Evolutionary conservation across 2,888 invertebrate genomes (phyloP).

Genomic region (Parnassius smintheus): DNA sequence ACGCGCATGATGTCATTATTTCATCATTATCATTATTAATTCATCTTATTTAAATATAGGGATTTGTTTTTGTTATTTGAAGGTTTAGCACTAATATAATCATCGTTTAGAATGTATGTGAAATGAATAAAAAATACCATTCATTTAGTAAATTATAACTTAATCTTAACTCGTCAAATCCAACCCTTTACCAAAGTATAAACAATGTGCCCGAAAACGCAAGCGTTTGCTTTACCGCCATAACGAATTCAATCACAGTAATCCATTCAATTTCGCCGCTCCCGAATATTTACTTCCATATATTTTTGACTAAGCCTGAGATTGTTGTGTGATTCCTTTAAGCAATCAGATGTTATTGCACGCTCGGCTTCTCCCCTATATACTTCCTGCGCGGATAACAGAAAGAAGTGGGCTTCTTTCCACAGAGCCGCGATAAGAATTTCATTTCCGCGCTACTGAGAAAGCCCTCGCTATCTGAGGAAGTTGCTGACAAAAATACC

Average conservation of each 20-base stretch:
- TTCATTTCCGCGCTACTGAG: constrained; percentile 77
- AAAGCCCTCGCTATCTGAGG: constrained; percentile 73
- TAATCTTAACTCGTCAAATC: too few species aligned
- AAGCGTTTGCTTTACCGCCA: background rate
- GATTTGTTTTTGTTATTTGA: too few species aligned
- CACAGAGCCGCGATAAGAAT: constrained; percentile 78
- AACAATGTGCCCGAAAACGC: background rate
- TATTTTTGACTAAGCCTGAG: constrained; percentile 52
- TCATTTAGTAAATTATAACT: too few species aligned
- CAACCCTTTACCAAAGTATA: background rate
- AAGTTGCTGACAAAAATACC: constrained; percentile 77
- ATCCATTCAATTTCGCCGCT: constrained; percentile 29
- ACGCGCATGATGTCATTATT: too few species aligned
- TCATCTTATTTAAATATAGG: too few species aligned
- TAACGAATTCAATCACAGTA: constrained; percentile 10
- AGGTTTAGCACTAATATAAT: too few species aligned
- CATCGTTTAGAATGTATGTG: too few species aligned
- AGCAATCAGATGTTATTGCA: constrained; percentile 73
- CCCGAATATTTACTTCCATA: constrained; percentile 45
- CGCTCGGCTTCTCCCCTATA: constrained; percentile 57
- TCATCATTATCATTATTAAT: too few species aligned
- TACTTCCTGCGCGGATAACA: constrained; percentile 76
- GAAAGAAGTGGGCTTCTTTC: constrained; percentile 72
- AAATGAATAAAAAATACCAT: too few species aligned
- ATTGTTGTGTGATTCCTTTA: constrained; percentile 61